Evolutionary conservation across 2,888 invertebrate genomes (phyloP).

Genomic region (Chaitophorus viminalis): DNA sequence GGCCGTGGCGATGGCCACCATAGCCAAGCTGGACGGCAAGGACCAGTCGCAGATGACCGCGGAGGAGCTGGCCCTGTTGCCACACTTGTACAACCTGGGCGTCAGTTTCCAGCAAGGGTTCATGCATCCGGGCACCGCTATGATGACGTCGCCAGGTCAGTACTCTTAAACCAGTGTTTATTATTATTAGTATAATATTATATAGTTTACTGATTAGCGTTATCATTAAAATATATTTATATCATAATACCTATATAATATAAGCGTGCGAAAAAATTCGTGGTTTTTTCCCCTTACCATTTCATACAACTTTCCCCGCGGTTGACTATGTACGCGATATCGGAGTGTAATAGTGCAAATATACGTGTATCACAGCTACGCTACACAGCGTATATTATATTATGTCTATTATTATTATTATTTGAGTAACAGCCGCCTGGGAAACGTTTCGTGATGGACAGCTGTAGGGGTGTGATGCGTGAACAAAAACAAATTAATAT

Average conservation of each 20-base stretch:
- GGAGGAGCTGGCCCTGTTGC: constrained; percentile 72
- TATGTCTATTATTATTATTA: too few species aligned
- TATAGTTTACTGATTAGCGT: too few species aligned
- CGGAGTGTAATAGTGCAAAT: background rate
- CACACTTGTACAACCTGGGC: constrained; percentile 69
- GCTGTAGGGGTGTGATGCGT: constrained; percentile 41
- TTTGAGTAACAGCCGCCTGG: background rate
- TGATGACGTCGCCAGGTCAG: constrained; percentile 63
- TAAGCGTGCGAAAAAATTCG: background rate
- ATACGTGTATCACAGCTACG: too few species aligned
- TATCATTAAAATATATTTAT: too few species aligned
- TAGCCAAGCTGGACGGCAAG: constrained; percentile 67
- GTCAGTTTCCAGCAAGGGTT: constrained; percentile 61
- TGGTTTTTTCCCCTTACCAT: background rate
- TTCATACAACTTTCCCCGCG: too few species aligned
- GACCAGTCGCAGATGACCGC: constrained; percentile 66
- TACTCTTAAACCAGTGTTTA: constrained; percentile 44
- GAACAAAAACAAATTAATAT: constrained; percentile 50
- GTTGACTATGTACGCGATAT: too few species aligned
- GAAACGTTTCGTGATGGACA: constrained; percentile 37
- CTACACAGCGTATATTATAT: background rate
- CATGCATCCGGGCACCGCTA: constrained; percentile 61
- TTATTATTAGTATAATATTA: too few species aligned
- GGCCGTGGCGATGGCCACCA: constrained; percentile 67
- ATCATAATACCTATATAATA: too few species aligned